Base-by-base conservation (phyloP, 2,797 vertebrate species). In the Aldrovandia affinis region DNA sequence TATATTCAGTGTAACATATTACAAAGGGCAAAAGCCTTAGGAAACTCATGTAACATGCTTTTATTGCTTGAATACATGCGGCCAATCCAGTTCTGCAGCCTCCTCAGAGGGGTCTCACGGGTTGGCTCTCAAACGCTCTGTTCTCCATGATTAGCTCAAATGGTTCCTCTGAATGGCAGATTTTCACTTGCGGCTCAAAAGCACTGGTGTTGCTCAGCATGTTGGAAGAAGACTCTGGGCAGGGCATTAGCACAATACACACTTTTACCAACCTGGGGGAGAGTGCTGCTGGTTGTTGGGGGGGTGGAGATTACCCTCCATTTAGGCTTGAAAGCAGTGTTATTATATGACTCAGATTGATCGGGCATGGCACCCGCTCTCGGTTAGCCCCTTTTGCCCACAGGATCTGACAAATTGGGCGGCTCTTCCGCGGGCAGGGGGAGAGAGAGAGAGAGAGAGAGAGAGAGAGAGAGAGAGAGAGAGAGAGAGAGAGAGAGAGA, bases 401-500 rank as follows among this genome's bases (percentile, higher is more conserved):
- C 54, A 83, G 70, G 50, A 83, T 25, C 30, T 78, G 70, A 59
- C 65, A 75, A 28, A 70, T 18, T 78, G 47, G 63, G 18, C 6
- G 25, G 50, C 28, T 33, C 50, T 42, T 55, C 55, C 28, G 18
- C 30, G n/a, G 54, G 81, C 28, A 73, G 61, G 30, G 42, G 63
- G 54, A 47, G 39, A 73, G 61, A 47, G 42, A 79, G 54, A 47
- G 79, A 52, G 77, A 63, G 42, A 25, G 75, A 61, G 39, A 36
- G 57, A 15, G 33, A 61, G 63, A 47, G 57, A 28, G n/a, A 36
- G 20, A 55, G 30, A 28, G 44, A 65, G 84, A 82, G 42, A 85
- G 73, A 82, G 81, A 63, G 81, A 78, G 30, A 42, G 52, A 63
- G 6, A n/a, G n/a, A n/a, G n/a, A n/a, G n/a, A n/a, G n/a, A n/a